Base-by-base conservation (phyloP, 2,888 invertebrate genomes). In the Aphidius colemani region DNA sequence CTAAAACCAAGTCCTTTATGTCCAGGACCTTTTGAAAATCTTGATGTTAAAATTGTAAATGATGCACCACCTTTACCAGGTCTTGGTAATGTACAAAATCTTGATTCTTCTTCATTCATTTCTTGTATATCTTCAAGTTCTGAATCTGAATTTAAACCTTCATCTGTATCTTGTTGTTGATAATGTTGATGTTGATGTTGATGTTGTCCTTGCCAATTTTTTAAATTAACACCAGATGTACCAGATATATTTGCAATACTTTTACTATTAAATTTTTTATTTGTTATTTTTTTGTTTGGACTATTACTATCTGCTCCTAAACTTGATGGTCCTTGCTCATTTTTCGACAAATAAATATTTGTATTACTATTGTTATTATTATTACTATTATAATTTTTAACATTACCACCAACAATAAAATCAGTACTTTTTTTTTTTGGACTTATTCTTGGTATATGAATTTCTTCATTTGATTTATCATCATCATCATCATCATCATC, bases 1-100 rank as follows among this genome's bases (percentile, higher is more conserved):
- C 94, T 94, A 83, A 95, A 95, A 13, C 95, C 95, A 30, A 95
- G 87, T 45, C 93, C 92, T 82, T 94, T 94, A 67, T 90, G 89
- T 10, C 93, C 92, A 3, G 91, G 90, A 55, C 94, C 94, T 80
- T 95, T 95, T 63, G 88, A 87, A 77, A 91, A 91, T 66, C 86
- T 86, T 66, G 89, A 88, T 8, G 82, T 82, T 68, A 82, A 75
- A 67, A 87, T 87, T 43, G 86, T 86, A 71, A 86, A 87, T 7
- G 86, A 83, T 63, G 80, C 79, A 53, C 75, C 75, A 63, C 84
- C 84, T 61, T 85, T 85, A 30, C 85, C 84, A 8, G 85, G 85
- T 67, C 88, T 80, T 1, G 87, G 87, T 49, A 88, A 76, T 7
- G 88, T 88, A 75, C 87, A 87, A 75, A 87, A 88, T 73, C 85